These are phyloP conservation scores for Cheilosia impressa DNA, from an alignment of 2,888 invertebrate species.

Conservation along the genomic window DNA sequence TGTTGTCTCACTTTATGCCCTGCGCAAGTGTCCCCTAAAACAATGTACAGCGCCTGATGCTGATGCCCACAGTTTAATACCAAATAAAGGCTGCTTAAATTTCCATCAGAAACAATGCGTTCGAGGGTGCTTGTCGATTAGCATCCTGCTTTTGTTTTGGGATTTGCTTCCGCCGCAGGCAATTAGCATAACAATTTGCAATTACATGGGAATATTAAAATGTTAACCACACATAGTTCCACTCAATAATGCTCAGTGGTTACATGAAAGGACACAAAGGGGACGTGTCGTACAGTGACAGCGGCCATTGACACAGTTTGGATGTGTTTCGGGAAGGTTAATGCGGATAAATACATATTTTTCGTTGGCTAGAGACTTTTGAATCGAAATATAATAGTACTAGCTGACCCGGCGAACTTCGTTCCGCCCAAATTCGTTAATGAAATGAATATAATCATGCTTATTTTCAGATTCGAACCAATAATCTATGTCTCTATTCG, in stretches of 20 bases:
- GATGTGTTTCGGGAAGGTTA: conserved; percentile 54
- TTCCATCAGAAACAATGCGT: conserved; percentile 38
- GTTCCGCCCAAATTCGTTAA: too few relatives aligned
- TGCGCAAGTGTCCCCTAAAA: conserved; percentile 6
- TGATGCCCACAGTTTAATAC: conserved; percentile 17
- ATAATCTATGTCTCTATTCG: too few relatives aligned
- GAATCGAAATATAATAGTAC: too few relatives aligned
- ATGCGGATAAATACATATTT: conserved; percentile 48
- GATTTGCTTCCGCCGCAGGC: conserved; percentile 58
- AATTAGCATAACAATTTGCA: conserved; percentile 74
- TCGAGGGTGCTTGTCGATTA: conserved; percentile 12
- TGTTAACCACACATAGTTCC: conserved; percentile 61
- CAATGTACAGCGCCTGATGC: conserved; percentile 18
- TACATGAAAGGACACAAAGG: conserved; percentile 21
- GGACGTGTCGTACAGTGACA: conserved; percentile 3
- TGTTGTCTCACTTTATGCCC: neutral
- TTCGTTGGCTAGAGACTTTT: conserved; percentile 25
- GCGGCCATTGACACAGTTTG: conserved; percentile 25
- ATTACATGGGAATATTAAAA: conserved; percentile 71
- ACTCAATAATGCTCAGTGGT: conserved; percentile 46
- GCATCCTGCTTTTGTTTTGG: conserved; percentile 45
- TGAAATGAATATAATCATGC: too few relatives aligned
- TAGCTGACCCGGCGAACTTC: too few relatives aligned
- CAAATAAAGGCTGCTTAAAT: conserved; percentile 55
- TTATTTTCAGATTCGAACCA: too few relatives aligned